These are phyloP conservation scores for Crypturellus tataupa DNA, from an alignment of 2,797 vertebrate genomes.

Conservation along the genomic window DNA sequence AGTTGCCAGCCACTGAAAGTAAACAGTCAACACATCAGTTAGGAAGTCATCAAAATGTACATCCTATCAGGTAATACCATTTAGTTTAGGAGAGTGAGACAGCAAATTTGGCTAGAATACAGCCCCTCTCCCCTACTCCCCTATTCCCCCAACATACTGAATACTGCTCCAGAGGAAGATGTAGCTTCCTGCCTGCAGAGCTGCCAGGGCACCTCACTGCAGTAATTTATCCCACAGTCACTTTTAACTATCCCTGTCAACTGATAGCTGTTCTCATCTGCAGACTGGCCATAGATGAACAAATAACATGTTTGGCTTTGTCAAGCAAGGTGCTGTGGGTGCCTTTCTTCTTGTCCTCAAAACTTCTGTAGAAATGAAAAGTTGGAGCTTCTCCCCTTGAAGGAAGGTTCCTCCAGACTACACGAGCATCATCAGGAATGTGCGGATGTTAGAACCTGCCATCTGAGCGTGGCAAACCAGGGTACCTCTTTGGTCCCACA, in stretches of 20 bases:
- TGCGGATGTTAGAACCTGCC: neutral
- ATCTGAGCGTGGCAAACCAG: neutral
- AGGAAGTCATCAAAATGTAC: neutral
- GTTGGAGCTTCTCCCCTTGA: neutral
- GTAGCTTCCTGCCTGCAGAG: neutral
- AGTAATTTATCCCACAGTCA: neutral
- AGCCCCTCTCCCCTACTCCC: neutral
- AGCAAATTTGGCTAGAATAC: neutral
- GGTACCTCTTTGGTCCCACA: neutral
- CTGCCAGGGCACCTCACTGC: neutral
- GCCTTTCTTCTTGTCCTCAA: neutral
- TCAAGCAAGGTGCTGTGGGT: neutral
- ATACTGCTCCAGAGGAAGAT: neutral
- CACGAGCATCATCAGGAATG: neutral
- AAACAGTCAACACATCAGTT: neutral
- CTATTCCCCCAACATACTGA: neutral
- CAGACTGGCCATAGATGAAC: neutral
- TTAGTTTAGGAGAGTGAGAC: neutral
- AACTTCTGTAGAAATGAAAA: neutral
- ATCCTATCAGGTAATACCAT: rapidly evolving
- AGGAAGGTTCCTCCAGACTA: neutral
- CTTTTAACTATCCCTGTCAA: neutral
- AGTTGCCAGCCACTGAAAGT: slow-evolving; percentile 91
- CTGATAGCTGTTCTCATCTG: neutral
- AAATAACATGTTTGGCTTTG: neutral